Evolutionary conservation across 2,113 vertebrate species (phyloP), one percentile per base, ranked within the genome.

Genomic region (Poeciliopsis retropinna): DNA sequence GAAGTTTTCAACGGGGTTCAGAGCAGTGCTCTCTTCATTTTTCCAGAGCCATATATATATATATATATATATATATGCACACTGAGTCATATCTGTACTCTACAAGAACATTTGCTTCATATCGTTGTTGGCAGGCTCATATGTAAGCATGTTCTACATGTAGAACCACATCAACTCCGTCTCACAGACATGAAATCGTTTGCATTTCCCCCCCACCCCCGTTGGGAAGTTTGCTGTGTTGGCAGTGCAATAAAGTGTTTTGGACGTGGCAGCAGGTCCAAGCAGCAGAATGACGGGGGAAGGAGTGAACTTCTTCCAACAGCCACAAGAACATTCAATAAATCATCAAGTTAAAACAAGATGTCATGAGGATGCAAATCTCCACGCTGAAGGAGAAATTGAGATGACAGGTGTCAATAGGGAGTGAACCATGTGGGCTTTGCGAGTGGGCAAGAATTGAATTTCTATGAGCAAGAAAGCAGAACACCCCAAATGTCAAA

Each of bases 401-500:
- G 73, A 78, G 31, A 70, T 61, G 79, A 76, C 15, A 27, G 7
- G 19, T 44, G 62, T 28, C 27, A 41, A 32, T 28, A 47, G 64
- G 62, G 61, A 64, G 67, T 28, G 25, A 61, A 68, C 51, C 78
- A 69, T 64, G 17, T 60, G 39, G 34, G 77, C 60, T 73, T 64
- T 47, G 47, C 1, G 15, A 60, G 60, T n/a, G 37, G 19, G 37
- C 75, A 47, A 32, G 57, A 57, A 51, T 32, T 67, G 60, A 47
- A 71, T 37, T 68, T 81, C 34, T 67, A 22, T 34, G 29, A 67
- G 60, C 17, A 76, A 74, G 54, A 67, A 57, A 51, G 5, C 27
- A 67, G 25, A 67, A 63, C n/a, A 19, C 25, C 27, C 41, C 31
- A 87, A 88, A 89, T 88, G 86, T 89, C 76, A 90, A 89, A 90